A percentile compares a stretch with the other conserved stretches of the same genome.
Evolutionary conservation across 1,140 invertebrate genomes (phyloP).

Genomic region (Cheumatopsyche charites): DNA sequence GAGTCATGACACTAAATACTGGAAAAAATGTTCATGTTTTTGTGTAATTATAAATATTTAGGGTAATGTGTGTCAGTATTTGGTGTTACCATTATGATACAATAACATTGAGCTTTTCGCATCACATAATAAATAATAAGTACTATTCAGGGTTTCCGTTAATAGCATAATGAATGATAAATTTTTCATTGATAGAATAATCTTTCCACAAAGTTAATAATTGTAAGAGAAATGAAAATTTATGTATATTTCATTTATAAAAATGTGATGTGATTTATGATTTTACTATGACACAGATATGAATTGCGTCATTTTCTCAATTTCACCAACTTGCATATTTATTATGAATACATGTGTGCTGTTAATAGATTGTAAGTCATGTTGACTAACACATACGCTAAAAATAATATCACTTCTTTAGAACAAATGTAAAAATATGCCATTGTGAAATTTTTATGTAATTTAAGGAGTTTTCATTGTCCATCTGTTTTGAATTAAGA

Average conservation of each 20-base stretch:
- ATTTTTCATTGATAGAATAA: slow-evolving; percentile 1
- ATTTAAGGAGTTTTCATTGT: no score
- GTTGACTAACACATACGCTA: not conserved
- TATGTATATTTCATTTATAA: not conserved
- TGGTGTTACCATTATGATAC: slow-evolving; percentile 35
- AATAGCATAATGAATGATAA: slow-evolving; percentile 21
- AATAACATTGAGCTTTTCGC: slow-evolving; percentile 34
- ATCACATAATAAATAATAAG: slow-evolving; percentile 34
- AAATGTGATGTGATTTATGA: not conserved
- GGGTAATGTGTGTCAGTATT: slow-evolving; percentile 26
- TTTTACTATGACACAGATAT: not conserved
- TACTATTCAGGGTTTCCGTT: slow-evolving; percentile 34
- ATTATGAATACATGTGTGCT: slow-evolving; percentile 1
- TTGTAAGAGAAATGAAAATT: not conserved
- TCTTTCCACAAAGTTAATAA: not conserved
- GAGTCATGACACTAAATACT: not conserved
- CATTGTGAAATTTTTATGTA: not conserved
- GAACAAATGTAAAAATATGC: not conserved
- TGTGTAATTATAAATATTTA: slow-evolving; percentile 4
- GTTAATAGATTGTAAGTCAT: slow-evolving; percentile 22
- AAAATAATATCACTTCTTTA: not conserved
- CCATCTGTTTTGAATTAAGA: no score
- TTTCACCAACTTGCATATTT: not conserved
- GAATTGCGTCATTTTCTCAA: not conserved
- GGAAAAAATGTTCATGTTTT: not conserved